Base-by-base conservation (phyloP, 2,113 vertebrate species). In the Thomomys bottae region DNA sequence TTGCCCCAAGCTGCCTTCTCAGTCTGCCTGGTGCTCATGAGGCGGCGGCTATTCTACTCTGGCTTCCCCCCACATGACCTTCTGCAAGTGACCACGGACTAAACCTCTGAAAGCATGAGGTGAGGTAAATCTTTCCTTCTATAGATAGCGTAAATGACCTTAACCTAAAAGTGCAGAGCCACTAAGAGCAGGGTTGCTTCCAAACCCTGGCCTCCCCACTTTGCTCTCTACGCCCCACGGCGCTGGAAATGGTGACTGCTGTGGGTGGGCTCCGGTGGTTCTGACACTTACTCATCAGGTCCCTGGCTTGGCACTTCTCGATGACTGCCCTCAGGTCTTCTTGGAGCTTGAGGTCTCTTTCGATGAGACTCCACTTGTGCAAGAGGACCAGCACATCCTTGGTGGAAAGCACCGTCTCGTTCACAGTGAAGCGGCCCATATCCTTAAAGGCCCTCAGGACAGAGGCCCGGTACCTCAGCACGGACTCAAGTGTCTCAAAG, bases 201-300 rank as follows among this genome's bases (percentile, higher is more conserved):
- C 64, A 30, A 10, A 49, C 4, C 40, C 5, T 10, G 49, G 84
- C 1, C 8, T 45, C 26, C n/a, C 32, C 38, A 0, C 8, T 32
- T 3, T 45, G 17, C 3, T 26, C 1, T 36, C 42, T 21, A 1
- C 63, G 70, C 45, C 2, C 32, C 5, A 40, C 64, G 34, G 8
- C 2, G 2, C 32, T 17, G 2, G 15, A 23, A 54, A 36, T 0
- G 1, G 30, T 0, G 8, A 73, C 49, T 5, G 38, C 36, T 18
- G 38, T 8, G 34, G 6, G 40, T 20, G 26, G 70, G 26, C 59
- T 61, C 5, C 14, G 4, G 6, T 0, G 34, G 24, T 18, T 28
- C 70, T 0, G 59, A 40, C 78, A 98, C 99, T 99, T 97, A 99
- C 99, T 98, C 71, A 98, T 95, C 59, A 99, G 66, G 57, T 98